These are phyloP conservation scores for Malacoctenus gilli DNA, from an alignment of 2,797 vertebrate genomes.

Conservation along the genomic window DNA sequence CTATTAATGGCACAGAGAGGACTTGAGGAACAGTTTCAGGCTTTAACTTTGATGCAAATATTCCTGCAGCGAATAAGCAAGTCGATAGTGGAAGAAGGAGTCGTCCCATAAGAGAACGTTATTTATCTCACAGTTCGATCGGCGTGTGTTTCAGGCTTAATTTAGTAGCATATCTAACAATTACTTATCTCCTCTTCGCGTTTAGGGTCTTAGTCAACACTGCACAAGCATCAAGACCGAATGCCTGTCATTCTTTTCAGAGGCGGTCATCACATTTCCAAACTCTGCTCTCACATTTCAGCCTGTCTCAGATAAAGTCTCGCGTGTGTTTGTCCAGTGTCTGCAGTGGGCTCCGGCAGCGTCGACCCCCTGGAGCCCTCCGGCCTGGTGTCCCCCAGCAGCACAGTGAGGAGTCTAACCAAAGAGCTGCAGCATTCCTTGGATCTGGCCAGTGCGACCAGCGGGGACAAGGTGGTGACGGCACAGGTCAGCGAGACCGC, in stretches of 20 bases:
- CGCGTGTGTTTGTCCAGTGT: slow-evolving; percentile 73
- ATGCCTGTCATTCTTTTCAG: too few species aligned
- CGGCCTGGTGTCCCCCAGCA: slow-evolving; percentile 87
- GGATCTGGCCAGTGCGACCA: slow-evolving; percentile 97
- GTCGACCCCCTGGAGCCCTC: slow-evolving; percentile 80
- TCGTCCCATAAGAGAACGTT: too few species aligned
- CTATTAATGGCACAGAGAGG: slow-evolving; percentile 2
- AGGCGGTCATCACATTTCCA: too few species aligned
- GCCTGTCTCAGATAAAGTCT: not conserved
- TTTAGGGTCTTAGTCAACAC: too few species aligned
- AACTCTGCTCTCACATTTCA: too few species aligned
- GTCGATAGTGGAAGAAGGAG: too few species aligned
- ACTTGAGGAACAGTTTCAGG: too few species aligned
- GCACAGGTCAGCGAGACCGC: slow-evolving; percentile 85
- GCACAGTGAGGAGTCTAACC: slow-evolving; percentile 83
- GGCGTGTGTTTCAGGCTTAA: too few species aligned
- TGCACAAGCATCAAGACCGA: too few species aligned
- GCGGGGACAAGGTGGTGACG: slow-evolving; percentile 96
- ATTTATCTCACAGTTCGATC: too few species aligned
- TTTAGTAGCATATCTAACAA: too few species aligned
- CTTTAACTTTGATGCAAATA: not conserved
- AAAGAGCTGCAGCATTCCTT: slow-evolving; percentile 95
- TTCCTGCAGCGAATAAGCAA: not conserved
- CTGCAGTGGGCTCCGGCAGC: slow-evolving; percentile 59
- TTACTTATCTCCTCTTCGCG: too few species aligned